Percentiles rank a stretch among this genome's conserved stretches.
Evolutionary conservation across 2,797 vertebrate species (phyloP).

Genomic region (Pseudochaenichthys georgianus): DNA sequence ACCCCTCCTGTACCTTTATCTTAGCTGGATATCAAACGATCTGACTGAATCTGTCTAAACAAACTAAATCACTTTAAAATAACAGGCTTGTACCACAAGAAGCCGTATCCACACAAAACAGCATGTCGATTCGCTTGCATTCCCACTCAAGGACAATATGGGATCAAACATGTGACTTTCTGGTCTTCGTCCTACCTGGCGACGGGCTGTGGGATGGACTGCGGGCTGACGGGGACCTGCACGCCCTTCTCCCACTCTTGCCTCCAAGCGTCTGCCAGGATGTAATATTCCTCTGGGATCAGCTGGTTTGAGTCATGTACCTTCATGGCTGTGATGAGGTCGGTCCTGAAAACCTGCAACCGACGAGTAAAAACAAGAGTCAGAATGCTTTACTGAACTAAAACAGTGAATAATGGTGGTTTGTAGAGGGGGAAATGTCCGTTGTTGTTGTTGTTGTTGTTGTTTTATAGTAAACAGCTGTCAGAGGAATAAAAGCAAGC

Average conservation of each 20-base stretch:
- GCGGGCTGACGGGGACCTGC: constrained; percentile 96
- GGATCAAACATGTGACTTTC: neutral
- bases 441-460: neutral
- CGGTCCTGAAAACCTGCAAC: constrained; percentile 95
- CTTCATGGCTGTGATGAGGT: constrained; percentile 99
- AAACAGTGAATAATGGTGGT: neutral
- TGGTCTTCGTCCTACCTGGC: constrained; percentile 85
- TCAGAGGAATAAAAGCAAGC: neutral
- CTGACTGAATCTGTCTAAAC: neutral
- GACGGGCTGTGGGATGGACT: constrained; percentile 91
- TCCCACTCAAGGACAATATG: neutral
- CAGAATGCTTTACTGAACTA: neutral
- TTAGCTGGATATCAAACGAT: neutral
- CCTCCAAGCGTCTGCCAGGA: constrained; percentile 95
- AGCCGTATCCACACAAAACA: neutral
- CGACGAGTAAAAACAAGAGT: neutral
- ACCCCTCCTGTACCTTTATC: neutral
- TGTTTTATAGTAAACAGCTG: neutral
- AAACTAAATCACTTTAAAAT: neutral
- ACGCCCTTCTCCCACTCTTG: constrained; percentile 99
- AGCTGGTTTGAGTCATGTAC: constrained; percentile 96
- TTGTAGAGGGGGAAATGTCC: neutral
- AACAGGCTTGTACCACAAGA: neutral
- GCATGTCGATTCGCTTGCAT: neutral
- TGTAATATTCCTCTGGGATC: constrained; percentile 94